Percentiles rank a stretch among this genome's conserved stretches.
Conservation (phyloP, 2,797 vertebrate genomes). For the Acridotheres tristis region DNA sequence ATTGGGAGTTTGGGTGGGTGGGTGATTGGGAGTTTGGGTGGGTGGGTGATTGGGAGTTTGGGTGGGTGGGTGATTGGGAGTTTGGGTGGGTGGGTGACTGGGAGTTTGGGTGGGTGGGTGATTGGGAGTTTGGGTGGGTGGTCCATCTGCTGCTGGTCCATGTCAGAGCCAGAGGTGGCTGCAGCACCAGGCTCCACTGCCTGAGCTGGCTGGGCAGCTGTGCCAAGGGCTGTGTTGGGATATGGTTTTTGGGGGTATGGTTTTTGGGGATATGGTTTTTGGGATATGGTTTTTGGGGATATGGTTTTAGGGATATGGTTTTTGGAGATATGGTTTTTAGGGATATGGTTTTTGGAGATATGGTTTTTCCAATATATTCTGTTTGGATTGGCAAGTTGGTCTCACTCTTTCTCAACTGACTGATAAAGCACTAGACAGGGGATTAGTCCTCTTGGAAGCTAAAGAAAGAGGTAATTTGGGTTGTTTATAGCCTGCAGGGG, state of each 20-base stretch:
- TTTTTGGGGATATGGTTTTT: no score
- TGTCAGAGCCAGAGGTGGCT: slow-evolving; percentile 3
- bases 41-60: no score
- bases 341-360: not conserved
- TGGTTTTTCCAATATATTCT: slow-evolving; percentile 58
- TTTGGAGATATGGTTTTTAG: no score
- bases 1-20: not conserved
- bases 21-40: no score
- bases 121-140: not conserved
- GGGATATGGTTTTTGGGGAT: no score
- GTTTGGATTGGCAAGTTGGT: slow-evolving; percentile 74
- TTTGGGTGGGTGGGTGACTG: not conserved
- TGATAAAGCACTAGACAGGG: slow-evolving; percentile 71
- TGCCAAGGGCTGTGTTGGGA: not conserved
- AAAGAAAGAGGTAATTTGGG: slow-evolving; percentile 67
- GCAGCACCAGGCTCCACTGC: not conserved
- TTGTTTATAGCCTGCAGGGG: slow-evolving; percentile 70
- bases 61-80: no score
- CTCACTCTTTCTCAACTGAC: slow-evolving; percentile 68
- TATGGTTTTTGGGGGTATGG: no score
- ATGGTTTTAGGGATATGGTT: no score
- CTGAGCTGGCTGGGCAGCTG: slow-evolving; percentile 44
- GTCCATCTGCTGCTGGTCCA: not conserved
- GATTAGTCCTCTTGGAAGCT: slow-evolving; percentile 73
- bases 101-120: no score